phyloP scores from a whole-genome alignment of 2,888 invertebrate genomes.

The Phortica okadai region DNA sequence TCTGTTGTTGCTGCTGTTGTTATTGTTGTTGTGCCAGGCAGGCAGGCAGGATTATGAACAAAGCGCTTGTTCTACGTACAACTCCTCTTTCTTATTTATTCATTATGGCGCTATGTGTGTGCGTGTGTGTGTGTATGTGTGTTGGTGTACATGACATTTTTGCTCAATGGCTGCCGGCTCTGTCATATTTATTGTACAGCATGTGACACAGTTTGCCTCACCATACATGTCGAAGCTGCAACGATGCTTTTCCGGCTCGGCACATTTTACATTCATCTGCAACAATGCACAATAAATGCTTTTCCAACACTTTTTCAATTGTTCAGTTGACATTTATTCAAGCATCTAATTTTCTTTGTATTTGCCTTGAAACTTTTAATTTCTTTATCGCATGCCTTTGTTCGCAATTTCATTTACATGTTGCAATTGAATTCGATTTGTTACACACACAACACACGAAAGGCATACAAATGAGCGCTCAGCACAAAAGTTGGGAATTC shows the following conservation, averaged over 20 bases:
- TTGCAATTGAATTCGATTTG: slow-evolving; percentile 30
- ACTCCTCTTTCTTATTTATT: slow-evolving; percentile 36
- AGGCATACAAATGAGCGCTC: slow-evolving; percentile 40
- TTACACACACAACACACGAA: slow-evolving; percentile 27
- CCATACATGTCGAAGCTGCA: slow-evolving; percentile 7
- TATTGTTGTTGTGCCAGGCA: slow-evolving; percentile 32
- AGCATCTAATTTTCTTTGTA: slow-evolving; percentile 50
- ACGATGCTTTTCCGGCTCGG: neutral
- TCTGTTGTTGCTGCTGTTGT: slow-evolving; percentile 12
- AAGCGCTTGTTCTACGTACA: neutral
- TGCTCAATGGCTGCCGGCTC: slow-evolving; percentile 36
- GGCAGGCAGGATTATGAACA: slow-evolving; percentile 31
- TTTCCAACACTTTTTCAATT: slow-evolving; percentile 56
- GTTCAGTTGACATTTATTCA: slow-evolving; percentile 55
- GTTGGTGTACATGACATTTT: slow-evolving; percentile 42
- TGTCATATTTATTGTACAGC: slow-evolving; percentile 44
- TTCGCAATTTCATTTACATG: slow-evolving; percentile 5
- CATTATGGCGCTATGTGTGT: slow-evolving; percentile 28
- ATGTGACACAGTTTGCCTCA: slow-evolving; percentile 40
- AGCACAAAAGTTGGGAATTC: neutral
- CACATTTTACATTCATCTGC: slow-evolving; percentile 55
- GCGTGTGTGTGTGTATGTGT: slow-evolving; percentile 1
- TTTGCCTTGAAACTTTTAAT: slow-evolving; percentile 55
- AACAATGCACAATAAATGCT: slow-evolving; percentile 58
- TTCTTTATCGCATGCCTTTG: slow-evolving; percentile 34